Conservation (phyloP, 35 echinoderm and acorn worm genomes). For the Hemicentrotus pulcherrimus region DNA sequence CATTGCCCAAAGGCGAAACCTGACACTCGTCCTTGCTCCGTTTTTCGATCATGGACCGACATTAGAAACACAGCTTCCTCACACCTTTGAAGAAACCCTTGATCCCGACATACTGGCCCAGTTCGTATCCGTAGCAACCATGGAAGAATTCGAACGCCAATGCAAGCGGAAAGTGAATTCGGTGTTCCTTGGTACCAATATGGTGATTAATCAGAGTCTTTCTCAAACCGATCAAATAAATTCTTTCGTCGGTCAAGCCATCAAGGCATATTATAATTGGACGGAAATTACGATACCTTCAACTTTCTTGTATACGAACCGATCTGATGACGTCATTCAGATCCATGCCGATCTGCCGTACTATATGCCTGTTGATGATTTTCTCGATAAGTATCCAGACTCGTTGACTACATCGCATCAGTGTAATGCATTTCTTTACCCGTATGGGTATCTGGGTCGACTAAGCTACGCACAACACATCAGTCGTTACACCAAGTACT, state of each 20-base stretch:
- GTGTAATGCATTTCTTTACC: constrained; percentile 56
- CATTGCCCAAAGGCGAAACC: constrained; percentile 52
- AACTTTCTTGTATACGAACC: neutral
- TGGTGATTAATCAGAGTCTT: neutral
- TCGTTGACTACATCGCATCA: neutral
- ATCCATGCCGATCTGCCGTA: constrained; percentile 32
- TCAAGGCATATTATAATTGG: neutral
- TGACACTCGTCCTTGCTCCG: constrained; percentile 62
- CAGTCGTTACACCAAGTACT: neutral
- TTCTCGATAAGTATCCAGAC: constrained; percentile 31
- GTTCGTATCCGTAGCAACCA: constrained; percentile 16
- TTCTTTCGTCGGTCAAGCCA: neutral
- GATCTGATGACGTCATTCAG: constrained; percentile 30
- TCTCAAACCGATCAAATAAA: neutral
- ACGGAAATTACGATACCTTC: constrained; percentile 40
- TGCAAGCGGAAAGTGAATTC: constrained; percentile 46
- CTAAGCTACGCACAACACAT: neutral
- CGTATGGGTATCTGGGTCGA: constrained; percentile 55
- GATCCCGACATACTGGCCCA: neutral
- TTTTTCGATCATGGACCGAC: constrained; percentile 61
- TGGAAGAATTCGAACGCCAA: constrained; percentile 47
- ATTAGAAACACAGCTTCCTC: constrained; percentile 27
- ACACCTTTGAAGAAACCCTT: constrained; percentile 54
- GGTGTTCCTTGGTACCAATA: constrained; percentile 45
- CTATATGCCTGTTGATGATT: neutral